Evolutionary conservation across 2,888 invertebrate species (phyloP).

Genomic region (Cosmorhoe ocellata): DNA sequence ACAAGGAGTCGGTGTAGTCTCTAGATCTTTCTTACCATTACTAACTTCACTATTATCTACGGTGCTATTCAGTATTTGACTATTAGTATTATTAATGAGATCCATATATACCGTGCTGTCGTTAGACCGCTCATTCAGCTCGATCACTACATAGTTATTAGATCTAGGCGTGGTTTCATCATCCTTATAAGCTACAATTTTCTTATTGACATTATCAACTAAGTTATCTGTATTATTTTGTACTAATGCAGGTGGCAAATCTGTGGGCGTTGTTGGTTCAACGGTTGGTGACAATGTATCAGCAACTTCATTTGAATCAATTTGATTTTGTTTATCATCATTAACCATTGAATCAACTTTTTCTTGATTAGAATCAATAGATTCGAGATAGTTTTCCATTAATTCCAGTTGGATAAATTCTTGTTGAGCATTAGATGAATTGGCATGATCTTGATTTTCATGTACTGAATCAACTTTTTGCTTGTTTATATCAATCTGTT

Average conservation of each 20-base stretch:
- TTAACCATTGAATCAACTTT: conserved; percentile 34
- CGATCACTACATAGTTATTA: conserved; percentile 39
- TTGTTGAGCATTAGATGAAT: conserved; percentile 6
- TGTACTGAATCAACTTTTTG: conserved; percentile 12
- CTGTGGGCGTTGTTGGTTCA: conserved; percentile 36
- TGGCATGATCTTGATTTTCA: conserved; percentile 21
- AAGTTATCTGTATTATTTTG: conserved; percentile 52
- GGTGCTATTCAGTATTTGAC: conserved; percentile 47
- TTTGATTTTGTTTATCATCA: conserved; percentile 13
- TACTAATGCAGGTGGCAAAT: conserved; percentile 66
- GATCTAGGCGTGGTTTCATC: conserved; percentile 37
- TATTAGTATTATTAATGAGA: conserved; percentile 62
- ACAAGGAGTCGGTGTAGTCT: conserved; percentile 28
- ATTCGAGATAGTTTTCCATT: conserved; percentile 18
- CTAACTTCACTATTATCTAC: conserved; percentile 35
- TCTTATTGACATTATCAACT: conserved; percentile 30
- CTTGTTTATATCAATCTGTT: conserved; percentile 14
- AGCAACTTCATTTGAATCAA: conserved; percentile 8
- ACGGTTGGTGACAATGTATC: conserved; percentile 33
- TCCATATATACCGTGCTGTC: conserved; percentile 66
- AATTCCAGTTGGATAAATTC: too few species aligned
- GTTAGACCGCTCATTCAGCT: conserved; percentile 38
- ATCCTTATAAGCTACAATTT: conserved; percentile 34
- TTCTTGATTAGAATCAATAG: conserved; percentile 31
- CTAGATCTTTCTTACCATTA: conserved; percentile 38